phyloP scores from a whole-genome alignment of 2,797 vertebrate species.

The Sparus aurata region DNA sequence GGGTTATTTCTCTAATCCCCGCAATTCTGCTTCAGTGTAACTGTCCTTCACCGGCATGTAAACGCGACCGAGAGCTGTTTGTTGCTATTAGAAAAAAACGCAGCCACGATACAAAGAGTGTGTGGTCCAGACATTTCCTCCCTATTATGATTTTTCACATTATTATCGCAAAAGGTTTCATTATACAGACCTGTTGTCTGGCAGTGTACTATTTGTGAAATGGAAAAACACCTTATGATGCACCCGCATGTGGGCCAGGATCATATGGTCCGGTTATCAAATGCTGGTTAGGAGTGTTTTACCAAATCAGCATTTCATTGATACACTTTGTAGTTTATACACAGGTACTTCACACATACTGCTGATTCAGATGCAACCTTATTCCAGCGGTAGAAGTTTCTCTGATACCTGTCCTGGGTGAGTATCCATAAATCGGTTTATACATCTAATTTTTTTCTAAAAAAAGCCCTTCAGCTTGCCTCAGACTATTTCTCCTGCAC shows the following conservation, averaged over 20 bases:
- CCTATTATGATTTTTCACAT: constrained; percentile 8
- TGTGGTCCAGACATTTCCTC: not conserved
- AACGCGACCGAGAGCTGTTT: constrained; percentile 39
- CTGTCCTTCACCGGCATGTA: constrained; percentile 53
- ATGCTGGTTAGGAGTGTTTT: not conserved
- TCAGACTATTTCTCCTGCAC: not conserved
- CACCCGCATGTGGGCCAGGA: not conserved
- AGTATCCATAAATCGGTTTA: not conserved
- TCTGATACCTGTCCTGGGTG: not conserved
- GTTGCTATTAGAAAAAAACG: too few relatives aligned
- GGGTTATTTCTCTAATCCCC: constrained; percentile 74
- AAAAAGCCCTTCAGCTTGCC: not conserved
- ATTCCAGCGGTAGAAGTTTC: not conserved
- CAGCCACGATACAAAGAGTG: too few relatives aligned
- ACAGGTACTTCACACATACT: not conserved
- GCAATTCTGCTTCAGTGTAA: constrained; percentile 43
- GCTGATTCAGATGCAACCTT: not conserved
- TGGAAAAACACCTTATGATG: not conserved
- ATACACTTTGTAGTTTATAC: not conserved
- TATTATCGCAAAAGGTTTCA: not conserved
- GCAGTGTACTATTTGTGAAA: not conserved
- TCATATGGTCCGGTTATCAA: not conserved
- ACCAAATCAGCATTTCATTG: not conserved
- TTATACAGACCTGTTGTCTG: not conserved
- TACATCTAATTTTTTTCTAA: not conserved